These are phyloP conservation scores for Parthenolecanium corni DNA, from an alignment of 2,888 invertebrate genomes.

Conservation along the genomic window DNA sequence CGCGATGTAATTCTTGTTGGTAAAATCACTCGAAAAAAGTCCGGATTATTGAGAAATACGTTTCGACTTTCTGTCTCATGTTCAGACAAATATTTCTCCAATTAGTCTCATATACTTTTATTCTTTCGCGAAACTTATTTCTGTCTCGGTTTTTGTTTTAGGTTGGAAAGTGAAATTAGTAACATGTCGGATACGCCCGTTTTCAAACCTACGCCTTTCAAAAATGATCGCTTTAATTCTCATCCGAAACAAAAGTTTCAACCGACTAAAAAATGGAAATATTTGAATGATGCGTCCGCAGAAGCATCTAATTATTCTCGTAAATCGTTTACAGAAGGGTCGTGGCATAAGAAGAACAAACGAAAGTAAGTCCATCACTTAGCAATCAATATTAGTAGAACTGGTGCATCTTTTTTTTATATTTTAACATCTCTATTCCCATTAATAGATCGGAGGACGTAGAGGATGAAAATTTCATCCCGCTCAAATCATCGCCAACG, in stretches of 20 bases:
- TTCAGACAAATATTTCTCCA: too few relatives aligned
- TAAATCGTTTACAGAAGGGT: not conserved
- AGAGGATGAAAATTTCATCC: constrained; percentile 3
- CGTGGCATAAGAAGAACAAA: constrained; percentile 10
- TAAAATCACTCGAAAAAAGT: too few relatives aligned
- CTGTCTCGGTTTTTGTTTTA: not conserved
- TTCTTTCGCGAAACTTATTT: not conserved
- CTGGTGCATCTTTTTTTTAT: not conserved
- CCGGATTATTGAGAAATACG: too few relatives aligned
- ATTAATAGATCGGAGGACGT: not conserved
- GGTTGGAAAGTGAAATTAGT: constrained; percentile 32
- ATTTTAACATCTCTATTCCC: not conserved
- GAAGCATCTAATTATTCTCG: constrained; percentile 5
- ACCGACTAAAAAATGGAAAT: not conserved
- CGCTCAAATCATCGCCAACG: not conserved
- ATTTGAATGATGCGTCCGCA: not conserved
- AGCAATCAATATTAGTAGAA: not conserved
- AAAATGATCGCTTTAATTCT: constrained; percentile 2
- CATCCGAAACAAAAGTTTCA: not conserved
- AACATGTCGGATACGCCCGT: constrained; percentile 25
- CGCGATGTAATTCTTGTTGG: too few relatives aligned
- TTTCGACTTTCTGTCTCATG: too few relatives aligned
- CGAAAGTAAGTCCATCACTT: not conserved
- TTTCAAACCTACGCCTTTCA: constrained; percentile 16
- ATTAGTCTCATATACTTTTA: too few relatives aligned